These are phyloP conservation scores for Hoplodrina blanda DNA, from an alignment of 2,888 invertebrate species.

Conservation along the genomic window DNA sequence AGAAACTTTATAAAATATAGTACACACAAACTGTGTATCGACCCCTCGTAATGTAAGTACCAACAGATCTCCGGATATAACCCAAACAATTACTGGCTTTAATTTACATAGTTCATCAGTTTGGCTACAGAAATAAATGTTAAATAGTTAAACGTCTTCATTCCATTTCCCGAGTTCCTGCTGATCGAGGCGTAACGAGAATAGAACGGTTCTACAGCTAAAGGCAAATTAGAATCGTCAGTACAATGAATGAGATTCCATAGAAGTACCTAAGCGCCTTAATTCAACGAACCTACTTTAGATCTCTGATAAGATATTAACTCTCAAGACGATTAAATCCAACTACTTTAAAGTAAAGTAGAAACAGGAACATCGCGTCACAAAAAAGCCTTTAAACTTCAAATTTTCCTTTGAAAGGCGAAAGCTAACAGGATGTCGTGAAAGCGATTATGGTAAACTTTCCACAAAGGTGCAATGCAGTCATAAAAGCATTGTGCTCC, in stretches of 20 bases:
- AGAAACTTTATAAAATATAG: too few species aligned
- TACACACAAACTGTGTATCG: neutral
- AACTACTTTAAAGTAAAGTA: constrained; percentile 29
- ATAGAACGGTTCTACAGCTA: constrained; percentile 4
- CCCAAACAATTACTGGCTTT: neutral
- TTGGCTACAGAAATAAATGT: neutral
- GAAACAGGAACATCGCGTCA: constrained; percentile 37
- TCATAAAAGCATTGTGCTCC: constrained; percentile 67
- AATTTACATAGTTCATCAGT: neutral
- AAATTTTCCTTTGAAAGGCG: constrained; percentile 50
- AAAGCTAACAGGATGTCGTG: constrained; percentile 64
- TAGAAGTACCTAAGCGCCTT: constrained; percentile 30
- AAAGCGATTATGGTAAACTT: constrained; percentile 69
- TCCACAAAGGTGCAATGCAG: constrained; percentile 68
- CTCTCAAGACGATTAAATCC: constrained; percentile 17
- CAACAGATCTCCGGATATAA: neutral
- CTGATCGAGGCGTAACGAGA: constrained; percentile 4
- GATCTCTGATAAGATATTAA: constrained; percentile 24
- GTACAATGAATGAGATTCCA: constrained; percentile 12
- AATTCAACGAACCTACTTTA: constrained; percentile 1
- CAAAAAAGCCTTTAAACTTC: constrained; percentile 50
- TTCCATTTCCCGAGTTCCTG: constrained; percentile 3
- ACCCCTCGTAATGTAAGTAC: neutral
- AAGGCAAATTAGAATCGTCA: constrained; percentile 18
- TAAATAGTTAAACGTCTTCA: neutral